A percentile compares a stretch with the other conserved stretches of the same genome.
Evolutionary conservation across 2,113 vertebrate genomes (phyloP).

Genomic region (Scalopus aquaticus): DNA sequence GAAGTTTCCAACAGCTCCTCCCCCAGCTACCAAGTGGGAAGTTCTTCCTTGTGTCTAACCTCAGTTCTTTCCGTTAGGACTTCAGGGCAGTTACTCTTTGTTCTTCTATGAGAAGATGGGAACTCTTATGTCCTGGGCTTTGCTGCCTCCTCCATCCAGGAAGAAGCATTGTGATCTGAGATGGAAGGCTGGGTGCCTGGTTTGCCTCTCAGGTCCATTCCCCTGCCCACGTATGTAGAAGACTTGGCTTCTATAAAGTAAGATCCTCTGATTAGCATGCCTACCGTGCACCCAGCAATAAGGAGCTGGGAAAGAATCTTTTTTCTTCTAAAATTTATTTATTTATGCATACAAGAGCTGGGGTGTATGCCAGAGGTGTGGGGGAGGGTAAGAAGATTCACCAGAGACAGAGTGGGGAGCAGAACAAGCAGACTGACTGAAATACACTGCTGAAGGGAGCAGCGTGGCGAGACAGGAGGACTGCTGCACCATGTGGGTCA

Average conservation of each 20-base stretch:
- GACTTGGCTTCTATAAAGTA: neutral
- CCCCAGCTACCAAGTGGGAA: neutral
- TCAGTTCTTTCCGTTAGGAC: neutral
- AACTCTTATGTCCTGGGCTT: neutral
- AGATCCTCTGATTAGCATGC: neutral
- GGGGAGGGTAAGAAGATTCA: too few species aligned
- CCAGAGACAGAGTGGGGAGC: too few species aligned
- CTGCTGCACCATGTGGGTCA: too few species aligned
- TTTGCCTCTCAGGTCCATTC: neutral
- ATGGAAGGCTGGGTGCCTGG: neutral
- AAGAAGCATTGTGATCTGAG: neutral
- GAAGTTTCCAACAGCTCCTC: neutral
- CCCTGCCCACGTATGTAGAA: neutral
- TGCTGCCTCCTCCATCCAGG: neutral
- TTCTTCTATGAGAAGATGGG: neutral
- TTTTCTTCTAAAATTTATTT: too few species aligned
- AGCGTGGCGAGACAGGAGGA: too few species aligned
- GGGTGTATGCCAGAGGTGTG: too few species aligned
- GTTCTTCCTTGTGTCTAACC: neutral
- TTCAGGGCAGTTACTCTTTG: neutral
- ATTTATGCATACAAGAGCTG: too few species aligned
- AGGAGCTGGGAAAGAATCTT: neutral
- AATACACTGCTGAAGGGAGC: too few species aligned
- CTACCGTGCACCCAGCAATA: neutral
- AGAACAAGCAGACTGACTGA: too few species aligned